These are phyloP conservation scores for Vidua chalybeata DNA, from an alignment of 2,113 vertebrate species.

Conservation along the genomic window DNA sequence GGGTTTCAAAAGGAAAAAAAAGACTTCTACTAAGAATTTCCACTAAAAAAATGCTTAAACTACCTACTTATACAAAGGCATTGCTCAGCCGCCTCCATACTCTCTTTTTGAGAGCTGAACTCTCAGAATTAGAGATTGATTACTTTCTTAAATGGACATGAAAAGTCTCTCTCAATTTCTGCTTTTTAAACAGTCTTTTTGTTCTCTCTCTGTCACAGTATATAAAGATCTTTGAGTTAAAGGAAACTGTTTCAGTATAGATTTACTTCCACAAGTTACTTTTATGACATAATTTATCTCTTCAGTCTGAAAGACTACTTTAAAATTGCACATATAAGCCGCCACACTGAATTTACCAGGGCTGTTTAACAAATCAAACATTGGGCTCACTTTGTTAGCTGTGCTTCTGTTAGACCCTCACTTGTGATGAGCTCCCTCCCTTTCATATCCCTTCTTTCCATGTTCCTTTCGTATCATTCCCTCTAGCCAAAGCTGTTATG, in stretches of 20 bases:
- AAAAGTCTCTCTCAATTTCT: background rate
- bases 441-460: background rate
- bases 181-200: background rate
- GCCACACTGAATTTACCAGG: background rate
- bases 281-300: background rate
- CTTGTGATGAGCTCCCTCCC: background rate
- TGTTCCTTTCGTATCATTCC: background rate
- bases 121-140: background rate
- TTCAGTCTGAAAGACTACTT: background rate
- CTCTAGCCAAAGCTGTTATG: background rate
- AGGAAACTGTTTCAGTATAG: background rate
- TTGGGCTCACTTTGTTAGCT: rapidly evolving
- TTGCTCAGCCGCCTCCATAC: background rate
- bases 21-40: background rate
- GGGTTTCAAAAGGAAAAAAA: background rate
- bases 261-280: background rate
- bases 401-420: background rate
- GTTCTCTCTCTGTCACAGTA: background rate
- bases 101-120: background rate
- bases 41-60: background rate
- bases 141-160: background rate
- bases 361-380: background rate
- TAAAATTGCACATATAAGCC: background rate
- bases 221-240: background rate
- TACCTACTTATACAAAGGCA: background rate